These are phyloP conservation scores for Neodontobutis hainanensis DNA, from an alignment of 2,113 vertebrate species.

Conservation along the genomic window DNA sequence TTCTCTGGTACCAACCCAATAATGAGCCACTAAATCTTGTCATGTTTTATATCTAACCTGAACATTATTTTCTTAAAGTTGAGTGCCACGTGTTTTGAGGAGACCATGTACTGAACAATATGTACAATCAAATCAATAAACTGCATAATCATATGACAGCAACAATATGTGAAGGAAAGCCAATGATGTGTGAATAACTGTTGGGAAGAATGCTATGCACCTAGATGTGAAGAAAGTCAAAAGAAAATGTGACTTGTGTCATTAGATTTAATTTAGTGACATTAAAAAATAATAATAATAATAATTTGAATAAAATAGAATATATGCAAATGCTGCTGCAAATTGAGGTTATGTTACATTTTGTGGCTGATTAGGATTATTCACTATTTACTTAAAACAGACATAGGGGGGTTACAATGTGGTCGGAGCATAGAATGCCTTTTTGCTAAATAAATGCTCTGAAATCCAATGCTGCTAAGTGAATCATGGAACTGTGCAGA, in stretches of 20 bases:
- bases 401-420: constrained; percentile 39
- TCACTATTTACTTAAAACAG: background rate
- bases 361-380: no score
- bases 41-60: no score
- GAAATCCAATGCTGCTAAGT: constrained; percentile 64
- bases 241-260: no score
- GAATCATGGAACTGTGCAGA: constrained; percentile 44
- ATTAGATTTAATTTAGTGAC: no score
- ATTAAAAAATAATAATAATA: no score
- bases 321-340: no score
- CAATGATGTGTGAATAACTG: background rate
- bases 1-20: no score
- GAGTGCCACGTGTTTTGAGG: background rate
- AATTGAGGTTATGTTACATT: background rate
- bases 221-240: no score
- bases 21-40: no score
- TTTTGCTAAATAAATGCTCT: constrained; percentile 44
- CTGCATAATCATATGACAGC: background rate
- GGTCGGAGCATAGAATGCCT: constrained; percentile 35
- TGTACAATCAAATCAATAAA: constrained; percentile 2
- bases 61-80: background rate
- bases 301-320: no score
- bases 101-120: background rate
- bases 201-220: background rate
- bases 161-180: no score